Percentiles rank a stretch among this genome's conserved stretches.
phyloP scores from a whole-genome alignment of 2,797 vertebrate genomes.

The Sitta carolinensis region DNA sequence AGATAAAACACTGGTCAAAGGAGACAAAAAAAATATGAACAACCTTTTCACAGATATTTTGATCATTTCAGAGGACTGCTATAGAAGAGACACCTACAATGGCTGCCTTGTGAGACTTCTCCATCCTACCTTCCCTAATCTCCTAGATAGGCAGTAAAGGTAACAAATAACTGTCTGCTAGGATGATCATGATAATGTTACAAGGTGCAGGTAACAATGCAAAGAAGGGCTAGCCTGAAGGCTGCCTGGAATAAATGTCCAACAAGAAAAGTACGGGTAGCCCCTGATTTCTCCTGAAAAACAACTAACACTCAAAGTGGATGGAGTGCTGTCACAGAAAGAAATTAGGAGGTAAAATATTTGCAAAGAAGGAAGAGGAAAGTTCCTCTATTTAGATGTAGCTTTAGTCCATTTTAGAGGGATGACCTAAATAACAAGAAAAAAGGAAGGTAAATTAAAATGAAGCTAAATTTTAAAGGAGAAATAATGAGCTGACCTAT shows the following conservation, averaged over 20 bases:
- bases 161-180: background rate
- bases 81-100: background rate
- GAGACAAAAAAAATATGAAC: background rate
- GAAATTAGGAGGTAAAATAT: background rate
- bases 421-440: background rate
- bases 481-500: background rate
- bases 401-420: background rate
- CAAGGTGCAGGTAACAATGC: background rate
- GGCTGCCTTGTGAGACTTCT: background rate
- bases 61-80: background rate
- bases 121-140: background rate
- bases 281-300: background rate
- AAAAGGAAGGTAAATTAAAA: conserved; percentile 12
- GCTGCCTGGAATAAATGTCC: background rate
- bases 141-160: background rate
- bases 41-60: background rate
- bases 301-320: background rate
- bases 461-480: background rate
- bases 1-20: background rate
- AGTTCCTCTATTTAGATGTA: background rate
- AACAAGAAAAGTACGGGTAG: background rate
- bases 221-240: background rate
- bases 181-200: background rate
- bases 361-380: background rate
- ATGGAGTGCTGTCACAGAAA: background rate